Evolutionary conservation across 1,140 invertebrate genomes (phyloP), one percentile per base, ranked within the genome.

Genomic region (Leptinotarsa texana): DNA sequence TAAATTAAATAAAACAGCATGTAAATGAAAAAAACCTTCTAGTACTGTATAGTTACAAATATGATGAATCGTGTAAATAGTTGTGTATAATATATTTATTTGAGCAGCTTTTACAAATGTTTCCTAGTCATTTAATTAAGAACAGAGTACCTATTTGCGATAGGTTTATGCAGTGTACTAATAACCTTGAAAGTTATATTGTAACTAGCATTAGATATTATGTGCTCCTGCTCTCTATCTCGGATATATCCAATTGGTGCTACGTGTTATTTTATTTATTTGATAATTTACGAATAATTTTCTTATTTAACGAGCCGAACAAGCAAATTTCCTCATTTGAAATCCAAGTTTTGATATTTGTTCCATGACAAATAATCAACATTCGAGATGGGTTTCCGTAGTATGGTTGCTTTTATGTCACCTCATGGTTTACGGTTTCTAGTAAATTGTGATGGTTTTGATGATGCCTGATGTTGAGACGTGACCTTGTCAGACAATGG

Each of bases 381-480:
- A 57, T 15, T 17, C 51, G n/a, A 57, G n/a, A 15, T n/a, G 51
- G 51, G n/a, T 57, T 11, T 57, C 51, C 51, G 8, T 57, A 69
- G 17, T 5, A 47, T 69, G 42, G 42, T 69, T 69, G 71, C 71
- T 73, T 57, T 51, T 13, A 63, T 79, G 81, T 83, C 82, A 83
- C 82, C 82, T 75, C 80, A 80, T 75, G 63, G 76, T 82, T 83
- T 83, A 83, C 77, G 48, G 69, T 72, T 57, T 61, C 63, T 70
- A 68, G 84, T 85, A 85, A 85, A 84, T 83, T 84, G 78, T 82
- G 82, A 80, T 62, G 82, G 83, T 85, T 80, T 78, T 84, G 83
- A 84, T 83, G 57, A 73, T 65, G 71, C 61, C 71, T 73, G 61
- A 42, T 73, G 22, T 51, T 57, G 49, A 21, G 22, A 61, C n/a